Evolutionary conservation across 2,888 invertebrate genomes (phyloP).

Genomic region (Parascotia fuliginaria): DNA sequence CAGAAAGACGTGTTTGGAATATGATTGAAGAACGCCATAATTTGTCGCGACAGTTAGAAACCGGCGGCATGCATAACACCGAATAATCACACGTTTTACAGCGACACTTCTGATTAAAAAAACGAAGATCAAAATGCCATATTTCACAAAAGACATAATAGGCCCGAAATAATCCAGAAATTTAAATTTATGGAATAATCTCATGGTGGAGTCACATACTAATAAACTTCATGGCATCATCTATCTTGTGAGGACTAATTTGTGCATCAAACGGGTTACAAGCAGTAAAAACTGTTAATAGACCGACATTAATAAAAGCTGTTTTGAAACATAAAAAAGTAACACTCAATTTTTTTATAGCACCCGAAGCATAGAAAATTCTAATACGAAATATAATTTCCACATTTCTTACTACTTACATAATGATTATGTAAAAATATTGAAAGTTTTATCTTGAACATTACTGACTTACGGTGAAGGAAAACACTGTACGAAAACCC

Average conservation of each 20-base stretch:
- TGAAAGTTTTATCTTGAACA: conserved; percentile 4
- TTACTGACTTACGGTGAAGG: no score
- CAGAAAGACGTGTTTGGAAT: not conserved
- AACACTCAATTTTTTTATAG: conserved; percentile 67
- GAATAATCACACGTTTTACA: conserved; percentile 10
- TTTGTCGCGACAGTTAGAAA: not conserved
- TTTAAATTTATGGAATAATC: conserved; percentile 57
- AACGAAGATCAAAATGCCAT: conserved; percentile 20
- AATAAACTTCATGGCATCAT: conserved; percentile 67
- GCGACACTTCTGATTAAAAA: conserved; percentile 8
- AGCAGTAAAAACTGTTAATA: conserved; percentile 76
- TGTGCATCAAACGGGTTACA: conserved; percentile 67
- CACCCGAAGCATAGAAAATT: conserved; percentile 56
- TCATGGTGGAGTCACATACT: conserved; percentile 62
- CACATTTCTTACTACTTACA: conserved; percentile 56
- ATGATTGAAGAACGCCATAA: not conserved
- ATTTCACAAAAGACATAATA: conserved; percentile 38
- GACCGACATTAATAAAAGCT: conserved; percentile 74
- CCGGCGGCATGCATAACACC: not conserved
- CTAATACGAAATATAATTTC: conserved; percentile 53
- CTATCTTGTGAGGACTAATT: conserved; percentile 67
- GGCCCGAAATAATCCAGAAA: conserved; percentile 45
- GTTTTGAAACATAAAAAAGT: conserved; percentile 61
- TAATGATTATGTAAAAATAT: conserved; percentile 40
- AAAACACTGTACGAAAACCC: no score